phyloP scores from a whole-genome alignment of 2,113 vertebrate genomes.

The Pavo muticus region DNA sequence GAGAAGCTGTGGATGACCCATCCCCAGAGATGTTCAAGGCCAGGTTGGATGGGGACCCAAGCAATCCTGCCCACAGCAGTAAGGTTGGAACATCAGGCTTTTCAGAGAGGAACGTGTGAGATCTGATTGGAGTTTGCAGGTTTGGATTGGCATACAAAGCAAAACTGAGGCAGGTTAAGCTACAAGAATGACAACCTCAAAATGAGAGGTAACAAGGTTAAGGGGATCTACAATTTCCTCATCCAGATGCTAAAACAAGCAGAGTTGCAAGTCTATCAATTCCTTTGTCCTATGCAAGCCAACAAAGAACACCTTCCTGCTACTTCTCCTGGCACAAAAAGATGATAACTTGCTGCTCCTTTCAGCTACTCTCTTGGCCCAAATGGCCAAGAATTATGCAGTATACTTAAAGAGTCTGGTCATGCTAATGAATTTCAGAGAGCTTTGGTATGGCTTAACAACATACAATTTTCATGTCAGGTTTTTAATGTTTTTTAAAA shows the following conservation, averaged over 20 bases:
- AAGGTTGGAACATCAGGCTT: neutral
- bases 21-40: neutral
- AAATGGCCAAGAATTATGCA: neutral
- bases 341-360: neutral
- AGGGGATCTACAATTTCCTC: neutral
- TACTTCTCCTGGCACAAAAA: neutral
- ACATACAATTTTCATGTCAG: neutral
- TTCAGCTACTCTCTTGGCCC: neutral
- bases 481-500: neutral
- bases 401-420: neutral
- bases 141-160: neutral
- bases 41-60: neutral
- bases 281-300: neutral
- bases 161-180: neutral
- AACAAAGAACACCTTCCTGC: neutral
- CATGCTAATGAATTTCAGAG: neutral
- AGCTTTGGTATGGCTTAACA: neutral
- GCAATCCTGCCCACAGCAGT: neutral
- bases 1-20: neutral
- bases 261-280: neutral
- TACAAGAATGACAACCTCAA: neutral
- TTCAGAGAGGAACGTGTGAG: neutral
- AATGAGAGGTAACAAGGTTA: neutral
- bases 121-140: neutral
- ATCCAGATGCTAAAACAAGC: fast-evolving